Percentiles rank a stretch among this genome's conserved stretches.
These are phyloP conservation scores for Ericerus pela DNA, from an alignment of 1,140 invertebrate genomes.

Conservation along the genomic window DNA sequence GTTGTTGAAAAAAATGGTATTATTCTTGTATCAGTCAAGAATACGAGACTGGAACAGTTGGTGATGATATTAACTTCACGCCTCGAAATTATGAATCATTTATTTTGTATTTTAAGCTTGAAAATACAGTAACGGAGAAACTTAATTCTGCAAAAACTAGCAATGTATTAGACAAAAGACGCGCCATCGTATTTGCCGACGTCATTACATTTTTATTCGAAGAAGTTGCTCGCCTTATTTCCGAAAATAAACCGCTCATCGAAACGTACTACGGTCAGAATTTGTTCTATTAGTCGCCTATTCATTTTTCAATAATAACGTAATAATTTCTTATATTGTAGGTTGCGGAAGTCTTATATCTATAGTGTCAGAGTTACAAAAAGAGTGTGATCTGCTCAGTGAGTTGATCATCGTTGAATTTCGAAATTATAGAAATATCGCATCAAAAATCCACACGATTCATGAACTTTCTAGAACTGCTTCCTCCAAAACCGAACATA, in stretches of 20 bases:
- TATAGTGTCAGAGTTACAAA: conserved; percentile 54
- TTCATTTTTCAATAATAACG: background rate
- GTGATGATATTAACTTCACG: too few relatives aligned
- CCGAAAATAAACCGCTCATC: conserved; percentile 82
- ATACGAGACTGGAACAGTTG: too few relatives aligned
- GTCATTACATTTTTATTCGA: conserved; percentile 74
- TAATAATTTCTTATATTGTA: conserved; percentile 23
- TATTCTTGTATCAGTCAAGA: too few relatives aligned
- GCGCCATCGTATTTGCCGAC: conserved; percentile 64
- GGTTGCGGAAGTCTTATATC: conserved; percentile 55
- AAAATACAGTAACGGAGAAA: conserved; percentile 11
- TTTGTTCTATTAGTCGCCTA: background rate
- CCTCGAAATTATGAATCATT: too few relatives aligned
- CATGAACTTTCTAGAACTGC: conserved; percentile 38
- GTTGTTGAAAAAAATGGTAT: conserved; percentile 71
- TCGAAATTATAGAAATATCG: conserved; percentile 52
- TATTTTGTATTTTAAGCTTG: background rate
- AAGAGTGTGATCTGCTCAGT: conserved; percentile 69
- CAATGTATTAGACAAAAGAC: conserved; percentile 44
- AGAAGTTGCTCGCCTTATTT: conserved; percentile 70
- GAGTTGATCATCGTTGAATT: conserved; percentile 61
- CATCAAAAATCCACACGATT: conserved; percentile 46
- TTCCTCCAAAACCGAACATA: conserved; percentile 24
- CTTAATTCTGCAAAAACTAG: conserved; percentile 14
- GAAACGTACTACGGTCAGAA: conserved; percentile 76